Base-by-base conservation (phyloP, 2,888 invertebrate species). In the Spodoptera exigua region DNA sequence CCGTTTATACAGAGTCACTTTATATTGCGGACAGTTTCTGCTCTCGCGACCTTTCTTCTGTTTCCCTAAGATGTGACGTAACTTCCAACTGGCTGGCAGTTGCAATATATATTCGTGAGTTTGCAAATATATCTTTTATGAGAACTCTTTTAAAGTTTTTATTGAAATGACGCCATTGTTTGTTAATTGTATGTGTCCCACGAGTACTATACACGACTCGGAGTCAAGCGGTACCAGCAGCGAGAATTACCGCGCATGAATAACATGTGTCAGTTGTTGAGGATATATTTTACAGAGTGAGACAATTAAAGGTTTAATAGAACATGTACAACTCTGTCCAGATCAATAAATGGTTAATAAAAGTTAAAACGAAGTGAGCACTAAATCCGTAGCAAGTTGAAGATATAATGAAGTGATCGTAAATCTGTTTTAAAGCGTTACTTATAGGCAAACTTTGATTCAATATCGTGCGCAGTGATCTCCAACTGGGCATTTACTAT, bases 361-460 rank as follows among this genome's bases (percentile, higher is more conserved):
- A 37, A 34, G 17, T 34, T 4, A 60, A 43, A 41, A 35, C 34
- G 10, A 18, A 51, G 14, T 43, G 45, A 27, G 7, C 4, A 9
- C 27, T 27, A 14, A 36, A 46, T 48, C 27, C 7, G 7, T 27
- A 27, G 7, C 9, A 59, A 59, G 16, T 44, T 40, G 3, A 9
- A 12, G 41, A 39, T 67, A 41, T 17, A 54, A 49, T 66, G 47
- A 41, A 68, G 53, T 40, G 27, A 48, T 55, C 69, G 46, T 68
- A 49, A 66, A 61, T 68, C 35, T 27, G 51, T 34, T 14, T 12
- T n/a, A 46, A 61, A 41, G 45, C 35, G 18, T 46, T 18, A 54
- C 40, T 62, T 56, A 53, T 35, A 21, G 52, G 35, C 45, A 3
- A 67, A 70, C 41, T 70, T 68, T 32, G 34, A 51, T 67, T 68